phyloP scores from a whole-genome alignment of 2,113 vertebrate species.

The Vicugna pacos region DNA sequence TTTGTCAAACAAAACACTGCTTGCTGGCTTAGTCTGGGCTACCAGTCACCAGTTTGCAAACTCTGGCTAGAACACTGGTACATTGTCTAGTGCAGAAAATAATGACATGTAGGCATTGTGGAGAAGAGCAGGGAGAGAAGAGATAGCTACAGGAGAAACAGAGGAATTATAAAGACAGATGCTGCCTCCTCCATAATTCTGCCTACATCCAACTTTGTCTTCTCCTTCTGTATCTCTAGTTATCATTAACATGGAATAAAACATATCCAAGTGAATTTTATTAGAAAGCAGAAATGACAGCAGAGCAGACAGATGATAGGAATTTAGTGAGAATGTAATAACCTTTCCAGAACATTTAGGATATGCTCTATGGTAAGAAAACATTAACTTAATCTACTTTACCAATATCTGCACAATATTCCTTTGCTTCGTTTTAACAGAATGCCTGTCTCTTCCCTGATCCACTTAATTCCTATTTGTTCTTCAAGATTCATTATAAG shows the following conservation, averaged over 20 bases:
- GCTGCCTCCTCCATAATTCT: background rate
- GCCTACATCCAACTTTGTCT: background rate
- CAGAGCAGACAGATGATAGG: background rate
- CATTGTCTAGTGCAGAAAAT: background rate
- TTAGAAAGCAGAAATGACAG: conserved; percentile 36
- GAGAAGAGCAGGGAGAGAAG: background rate
- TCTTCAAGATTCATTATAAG: background rate
- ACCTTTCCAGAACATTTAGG: background rate
- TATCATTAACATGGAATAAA: conserved; percentile 46
- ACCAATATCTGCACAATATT: background rate
- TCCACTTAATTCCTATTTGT: background rate
- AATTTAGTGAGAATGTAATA: background rate
- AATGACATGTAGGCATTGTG: background rate
- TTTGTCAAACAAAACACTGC: background rate
- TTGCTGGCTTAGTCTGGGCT: background rate
- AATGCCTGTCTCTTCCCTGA: background rate
- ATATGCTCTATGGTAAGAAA: background rate
- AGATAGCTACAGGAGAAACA: background rate
- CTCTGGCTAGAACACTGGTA: background rate
- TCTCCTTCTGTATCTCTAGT: background rate
- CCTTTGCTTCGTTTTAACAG: background rate
- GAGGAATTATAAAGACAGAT: background rate
- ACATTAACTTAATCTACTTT: background rate
- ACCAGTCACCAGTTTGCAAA: conserved; percentile 24
- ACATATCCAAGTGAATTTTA: background rate